Evolutionary conservation across 2,888 invertebrate species (phyloP).

Genomic region (Horisme vitalbata): DNA sequence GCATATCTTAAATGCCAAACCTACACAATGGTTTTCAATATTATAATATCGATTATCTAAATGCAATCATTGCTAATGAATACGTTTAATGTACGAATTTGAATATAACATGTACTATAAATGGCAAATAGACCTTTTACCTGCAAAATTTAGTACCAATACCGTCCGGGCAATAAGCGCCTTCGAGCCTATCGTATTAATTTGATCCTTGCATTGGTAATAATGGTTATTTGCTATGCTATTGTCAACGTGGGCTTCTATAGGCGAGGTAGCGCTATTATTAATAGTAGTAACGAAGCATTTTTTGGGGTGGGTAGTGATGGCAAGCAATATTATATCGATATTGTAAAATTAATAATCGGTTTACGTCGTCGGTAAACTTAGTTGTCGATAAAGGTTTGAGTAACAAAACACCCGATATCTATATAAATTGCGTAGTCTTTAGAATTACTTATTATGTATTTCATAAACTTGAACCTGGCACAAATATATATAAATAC

Average conservation of each 20-base stretch:
- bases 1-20: no score
- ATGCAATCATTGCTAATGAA: slow-evolving; percentile 11
- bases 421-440: no score
- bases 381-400: not conserved
- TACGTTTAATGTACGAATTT: not conserved
- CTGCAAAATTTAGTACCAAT: slow-evolving; percentile 27
- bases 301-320: slow-evolving; percentile 50
- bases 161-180: slow-evolving; percentile 29
- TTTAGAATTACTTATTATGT: no score
- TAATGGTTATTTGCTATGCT: slow-evolving; percentile 76
- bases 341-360: no score
- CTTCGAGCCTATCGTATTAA: slow-evolving; percentile 59
- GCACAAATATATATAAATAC: no score
- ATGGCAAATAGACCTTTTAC: slow-evolving; percentile 19
- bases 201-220: slow-evolving; percentile 58
- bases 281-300: slow-evolving; percentile 60
- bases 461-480: no score
- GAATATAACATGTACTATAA: not conserved
- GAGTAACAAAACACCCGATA: no score
- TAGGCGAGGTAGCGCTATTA: slow-evolving; percentile 75
- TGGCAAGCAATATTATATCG: slow-evolving; percentile 33
- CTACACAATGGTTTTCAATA: not conserved
- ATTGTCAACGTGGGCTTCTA: slow-evolving; percentile 73
- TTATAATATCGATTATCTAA: slow-evolving; percentile 1
- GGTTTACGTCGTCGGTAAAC: no score